Evolutionary conservation across 2,888 invertebrate species (phyloP), one percentile per base, ranked within the genome.

Genomic region (Fabriciana adippe): DNA sequence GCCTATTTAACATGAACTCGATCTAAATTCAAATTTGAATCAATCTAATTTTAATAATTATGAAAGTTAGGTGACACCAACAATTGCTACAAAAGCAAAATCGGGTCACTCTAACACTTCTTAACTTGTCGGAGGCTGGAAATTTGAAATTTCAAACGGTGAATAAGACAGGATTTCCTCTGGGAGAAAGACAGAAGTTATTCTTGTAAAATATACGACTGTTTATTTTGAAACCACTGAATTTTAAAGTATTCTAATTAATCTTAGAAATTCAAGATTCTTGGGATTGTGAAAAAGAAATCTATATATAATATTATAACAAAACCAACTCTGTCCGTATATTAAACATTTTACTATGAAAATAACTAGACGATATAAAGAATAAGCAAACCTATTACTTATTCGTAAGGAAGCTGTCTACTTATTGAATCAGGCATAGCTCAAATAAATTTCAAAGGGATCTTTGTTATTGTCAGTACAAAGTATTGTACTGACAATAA

Each of bases 101-200:
- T 67, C 61, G 67, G 65, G 67, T 65, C 68, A 62, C 59, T 67
- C 62, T 65, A 51, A 67, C 56, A 64, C 64, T 70, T 64, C 54
- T 62, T 55, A 55, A 70, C 70, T 68, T 68, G 67, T 65, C 59
- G 61, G 55, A 62, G 57, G 64, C 64, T 55, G 15, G 61, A 76
- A 75, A 75, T 74, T 77, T 76, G 70, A 74, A 71, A 68, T 63
- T 74, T 77, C 67, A 78, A 73, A 76, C 75, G 75, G 74, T 72
- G 77, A 64, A 71, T 73, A 75, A 71, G 70, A 72, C 74, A 75
- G 74, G 68, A 69, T 67, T 62, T 73, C 73, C 73, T 71, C 45
- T 66, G 70, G 71, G 71, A 68, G 56, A 60, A 53, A 54, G 63
- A 47, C 68, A 54, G 63, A 69, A 67, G 53, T 67, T 70, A 59